These are phyloP conservation scores for Subacronicta megacephala DNA, from an alignment of 2,888 invertebrate genomes.

Conservation along the genomic window DNA sequence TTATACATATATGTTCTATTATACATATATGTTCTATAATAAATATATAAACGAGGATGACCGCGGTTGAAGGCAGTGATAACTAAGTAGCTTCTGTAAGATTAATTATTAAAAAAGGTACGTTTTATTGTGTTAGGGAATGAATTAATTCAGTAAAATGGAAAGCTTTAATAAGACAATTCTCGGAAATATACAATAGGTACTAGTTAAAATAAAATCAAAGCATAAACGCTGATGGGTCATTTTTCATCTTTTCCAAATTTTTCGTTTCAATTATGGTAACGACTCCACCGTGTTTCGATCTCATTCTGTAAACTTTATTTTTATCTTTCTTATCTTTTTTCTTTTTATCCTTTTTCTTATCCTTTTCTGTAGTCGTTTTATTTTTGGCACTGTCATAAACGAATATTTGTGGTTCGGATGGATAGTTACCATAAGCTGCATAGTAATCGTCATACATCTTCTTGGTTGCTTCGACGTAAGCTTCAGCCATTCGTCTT, in stretches of 20 bases:
- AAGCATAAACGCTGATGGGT: not conserved
- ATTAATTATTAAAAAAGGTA: too few relatives aligned
- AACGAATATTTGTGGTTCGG: slow-evolving; percentile 28
- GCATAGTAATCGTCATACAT: slow-evolving; percentile 39
- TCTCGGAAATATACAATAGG: not conserved
- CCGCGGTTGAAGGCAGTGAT: too few relatives aligned
- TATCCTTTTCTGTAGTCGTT: slow-evolving; percentile 13
- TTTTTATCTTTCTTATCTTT: slow-evolving; percentile 20
- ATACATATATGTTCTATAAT: too few relatives aligned
- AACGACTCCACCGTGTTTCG: slow-evolving; percentile 40
- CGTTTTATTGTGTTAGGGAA: too few relatives aligned
- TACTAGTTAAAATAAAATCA: not conserved
- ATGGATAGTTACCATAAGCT: slow-evolving; percentile 35
- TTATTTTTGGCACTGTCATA: slow-evolving; percentile 49
- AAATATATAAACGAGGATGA: too few relatives aligned
- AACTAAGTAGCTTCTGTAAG: too few relatives aligned
- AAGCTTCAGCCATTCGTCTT: slow-evolving; percentile 66
- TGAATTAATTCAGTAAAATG: not conserved
- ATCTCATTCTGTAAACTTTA: slow-evolving; percentile 31
- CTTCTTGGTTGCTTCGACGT: slow-evolving; percentile 57
- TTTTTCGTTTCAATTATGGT: slow-evolving; percentile 48
- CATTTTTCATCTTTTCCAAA: slow-evolving; percentile 28
- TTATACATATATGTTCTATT: too few relatives aligned
- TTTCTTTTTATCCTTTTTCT: slow-evolving; percentile 9
- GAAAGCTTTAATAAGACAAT: not conserved